phyloP scores from a whole-genome alignment of 2,888 invertebrate species.

The Apodemia duryi region DNA sequence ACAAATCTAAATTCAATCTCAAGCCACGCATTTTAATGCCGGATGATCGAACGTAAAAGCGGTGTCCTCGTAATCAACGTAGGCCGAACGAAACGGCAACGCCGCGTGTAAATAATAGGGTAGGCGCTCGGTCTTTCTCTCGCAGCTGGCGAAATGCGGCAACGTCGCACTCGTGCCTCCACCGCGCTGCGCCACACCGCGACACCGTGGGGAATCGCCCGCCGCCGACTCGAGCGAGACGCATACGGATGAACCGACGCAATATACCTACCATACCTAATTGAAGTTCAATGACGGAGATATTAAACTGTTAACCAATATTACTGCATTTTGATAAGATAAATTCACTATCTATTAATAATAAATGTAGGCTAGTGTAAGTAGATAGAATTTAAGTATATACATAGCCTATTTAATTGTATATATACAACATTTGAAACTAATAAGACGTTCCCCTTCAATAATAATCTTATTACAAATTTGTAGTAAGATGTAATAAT shows the following conservation, averaged over 20 bases:
- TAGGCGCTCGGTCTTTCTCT: constrained; percentile 77
- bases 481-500: background rate
- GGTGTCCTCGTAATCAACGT: constrained; percentile 80
- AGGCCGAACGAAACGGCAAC: constrained; percentile 73
- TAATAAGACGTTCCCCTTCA: background rate
- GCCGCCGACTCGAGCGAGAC: constrained; percentile 53
- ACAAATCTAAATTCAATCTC: constrained; percentile 23
- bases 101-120: constrained; percentile 79
- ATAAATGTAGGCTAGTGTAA: constrained; percentile 4
- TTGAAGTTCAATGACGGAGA: constrained; percentile 26
- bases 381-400: constrained; percentile 2
- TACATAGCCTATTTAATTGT: background rate
- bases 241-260: constrained; percentile 59
- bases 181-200: constrained; percentile 54
- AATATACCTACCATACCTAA: constrained; percentile 66
- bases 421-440: background rate
- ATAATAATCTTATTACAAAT: background rate
- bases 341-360: constrained; percentile 21
- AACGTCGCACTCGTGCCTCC: constrained; percentile 57
- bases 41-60: constrained; percentile 77
- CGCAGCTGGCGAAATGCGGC: constrained; percentile 76
- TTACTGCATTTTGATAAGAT: constrained; percentile 18
- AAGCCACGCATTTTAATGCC: constrained; percentile 53
- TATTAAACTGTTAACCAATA: constrained; percentile 21
- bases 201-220: constrained; percentile 48